These are phyloP conservation scores for Heliconius sara DNA, from an alignment of 2,888 invertebrate species.

Conservation along the genomic window DNA sequence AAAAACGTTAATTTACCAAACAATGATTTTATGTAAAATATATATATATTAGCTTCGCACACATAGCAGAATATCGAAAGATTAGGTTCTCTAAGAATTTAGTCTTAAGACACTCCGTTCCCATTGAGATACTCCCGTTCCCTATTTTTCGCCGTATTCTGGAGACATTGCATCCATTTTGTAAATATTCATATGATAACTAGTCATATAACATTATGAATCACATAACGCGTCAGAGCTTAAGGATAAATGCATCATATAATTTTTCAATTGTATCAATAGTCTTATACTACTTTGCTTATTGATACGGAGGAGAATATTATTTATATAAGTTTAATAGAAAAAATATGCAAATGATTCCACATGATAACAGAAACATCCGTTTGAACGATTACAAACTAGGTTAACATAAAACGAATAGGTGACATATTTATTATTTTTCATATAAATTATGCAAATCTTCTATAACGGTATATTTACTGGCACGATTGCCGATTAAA, in stretches of 20 bases:
- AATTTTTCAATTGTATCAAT: neutral
- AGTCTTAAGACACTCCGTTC: too few species aligned
- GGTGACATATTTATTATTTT: neutral
- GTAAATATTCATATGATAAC: too few species aligned
- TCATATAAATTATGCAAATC: neutral
- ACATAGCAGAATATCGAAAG: too few species aligned
- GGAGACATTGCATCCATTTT: too few species aligned
- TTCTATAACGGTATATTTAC: neutral
- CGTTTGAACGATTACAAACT: neutral
- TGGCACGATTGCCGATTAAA: neutral
- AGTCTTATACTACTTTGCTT: too few species aligned
- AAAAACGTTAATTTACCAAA: neutral
- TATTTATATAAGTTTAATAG: neutral
- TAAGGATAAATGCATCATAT: neutral
- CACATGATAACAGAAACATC: neutral
- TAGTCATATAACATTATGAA: neutral
- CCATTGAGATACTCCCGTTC: too few species aligned
- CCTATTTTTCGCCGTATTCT: too few species aligned
- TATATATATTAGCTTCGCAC: too few species aligned
- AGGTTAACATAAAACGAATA: neutral
- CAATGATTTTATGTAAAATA: too few species aligned
- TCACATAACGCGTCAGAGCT: neutral
- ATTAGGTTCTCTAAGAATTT: too few species aligned
- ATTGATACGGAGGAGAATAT: too few species aligned
- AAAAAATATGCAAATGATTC: neutral